Base-by-base conservation (phyloP, 2,888 invertebrate genomes). In the Sturmia bella region DNA sequence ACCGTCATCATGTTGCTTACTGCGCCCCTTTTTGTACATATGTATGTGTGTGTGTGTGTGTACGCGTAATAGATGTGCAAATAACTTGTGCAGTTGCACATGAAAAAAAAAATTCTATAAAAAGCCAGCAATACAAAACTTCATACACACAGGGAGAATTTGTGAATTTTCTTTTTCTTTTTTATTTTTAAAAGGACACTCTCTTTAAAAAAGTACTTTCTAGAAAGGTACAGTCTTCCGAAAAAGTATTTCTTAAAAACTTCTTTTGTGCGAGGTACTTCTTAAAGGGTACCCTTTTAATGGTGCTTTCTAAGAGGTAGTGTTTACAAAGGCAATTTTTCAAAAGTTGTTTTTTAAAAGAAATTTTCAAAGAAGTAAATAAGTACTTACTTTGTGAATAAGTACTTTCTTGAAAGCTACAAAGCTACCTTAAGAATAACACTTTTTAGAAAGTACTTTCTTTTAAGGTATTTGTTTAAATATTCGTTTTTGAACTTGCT, bases 1-100 rank as follows among this genome's bases (percentile, higher is more conserved):
- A 80, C 80, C 70, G 76, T 66, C 80, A 75, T 80, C 70, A 59
- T 64, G 64, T 66, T 70, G 66, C 76, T 76, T 70, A 66, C 76
- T 72, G 80, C 57, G 75, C 80, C 80, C 76, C 70, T 70, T 75
- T 69, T 52, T 52, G 52, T 48, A 64, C 59, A 75, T 32, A 9
- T 6, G 32, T 32, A 7, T 32, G 32, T 32, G 52, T 48, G 70
- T 66, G 80, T 32, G 32, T 6, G 32, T 32, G 7, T 32, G 32
- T 32, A 37, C 57, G 70, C 59, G 80, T 75, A 70, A 75, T 75
- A 70, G 80, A 80, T 75, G 75, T 75, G 70, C 80, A 75, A 74
- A 80, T 69, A 73, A 80, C 75, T 75, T 74, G 68, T 74, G 27
- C 74, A 69, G 61, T 63, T 57, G 57, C 70, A 76, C 80, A 80